A percentile compares a stretch with the other conserved stretches of the same genome.
Evolutionary conservation across 2,797 vertebrate genomes (phyloP).

Genomic region (Sibirionetta formosa): DNA sequence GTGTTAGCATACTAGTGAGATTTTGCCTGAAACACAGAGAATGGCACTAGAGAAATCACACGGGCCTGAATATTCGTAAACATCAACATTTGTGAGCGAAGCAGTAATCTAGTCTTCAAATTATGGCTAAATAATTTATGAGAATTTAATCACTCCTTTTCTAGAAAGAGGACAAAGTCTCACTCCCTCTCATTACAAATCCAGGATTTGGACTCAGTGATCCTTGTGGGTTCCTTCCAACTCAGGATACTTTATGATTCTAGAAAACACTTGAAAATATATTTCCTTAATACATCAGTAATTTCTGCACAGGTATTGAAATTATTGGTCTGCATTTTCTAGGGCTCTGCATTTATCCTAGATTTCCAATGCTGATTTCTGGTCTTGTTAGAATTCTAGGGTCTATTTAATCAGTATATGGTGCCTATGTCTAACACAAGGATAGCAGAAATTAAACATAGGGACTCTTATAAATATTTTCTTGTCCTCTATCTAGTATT

Average conservation of each 20-base stretch:
- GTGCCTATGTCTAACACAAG: background rate
- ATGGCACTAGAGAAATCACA: background rate
- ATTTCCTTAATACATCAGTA: background rate
- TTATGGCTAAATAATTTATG: background rate
- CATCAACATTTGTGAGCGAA: background rate
- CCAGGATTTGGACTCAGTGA: background rate
- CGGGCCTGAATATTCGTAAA: background rate
- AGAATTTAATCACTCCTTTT: background rate
- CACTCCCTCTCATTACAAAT: background rate
- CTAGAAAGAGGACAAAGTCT: background rate
- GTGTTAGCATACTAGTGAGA: background rate
- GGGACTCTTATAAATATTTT: background rate
- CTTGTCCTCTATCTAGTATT: background rate
- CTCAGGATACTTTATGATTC: too few species aligned
- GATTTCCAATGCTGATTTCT: background rate
- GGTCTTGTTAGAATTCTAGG: background rate
- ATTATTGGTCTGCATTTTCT: background rate
- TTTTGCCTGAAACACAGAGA: background rate
- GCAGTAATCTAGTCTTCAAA: background rate
- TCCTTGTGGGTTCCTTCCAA: too few species aligned
- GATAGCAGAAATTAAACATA: background rate
- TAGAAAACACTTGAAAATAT: background rate
- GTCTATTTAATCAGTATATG: background rate
- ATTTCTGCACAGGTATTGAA: background rate
- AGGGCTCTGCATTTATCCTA: background rate